Evolutionary conservation across 2,888 invertebrate species (phyloP).

Genomic region (Hirtodrosophila duncani): DNA sequence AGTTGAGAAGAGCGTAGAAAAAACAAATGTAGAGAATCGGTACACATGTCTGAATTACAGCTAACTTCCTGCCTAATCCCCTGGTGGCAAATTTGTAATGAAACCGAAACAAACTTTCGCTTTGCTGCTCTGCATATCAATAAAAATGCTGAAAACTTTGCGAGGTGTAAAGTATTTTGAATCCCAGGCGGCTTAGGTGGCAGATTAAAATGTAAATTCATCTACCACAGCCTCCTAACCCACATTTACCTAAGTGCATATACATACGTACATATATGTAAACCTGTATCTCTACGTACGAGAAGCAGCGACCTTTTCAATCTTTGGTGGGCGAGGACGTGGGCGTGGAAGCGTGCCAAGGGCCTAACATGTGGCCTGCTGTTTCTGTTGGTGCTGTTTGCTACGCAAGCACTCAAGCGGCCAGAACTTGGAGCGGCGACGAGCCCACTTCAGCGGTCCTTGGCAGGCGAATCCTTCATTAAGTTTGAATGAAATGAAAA

Average conservation of each 20-base stretch:
- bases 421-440: slow-evolving; percentile 31
- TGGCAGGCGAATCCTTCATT: slow-evolving; percentile 65
- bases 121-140: slow-evolving; percentile 32
- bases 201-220: slow-evolving; percentile 71
- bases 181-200: slow-evolving; percentile 59
- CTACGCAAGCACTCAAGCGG: slow-evolving; percentile 34
- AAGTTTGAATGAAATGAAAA: slow-evolving; percentile 70
- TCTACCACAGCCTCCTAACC: slow-evolving; percentile 32
- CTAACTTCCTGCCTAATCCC: slow-evolving; percentile 44
- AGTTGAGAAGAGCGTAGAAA: background rate
- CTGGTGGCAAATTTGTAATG: slow-evolving; percentile 59
- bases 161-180: slow-evolving; percentile 49
- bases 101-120: slow-evolving; percentile 53
- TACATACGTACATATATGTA: background rate
- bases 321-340: background rate
- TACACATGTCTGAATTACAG: slow-evolving; percentile 27
- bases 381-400: too few relatives aligned
- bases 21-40: background rate
- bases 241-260: slow-evolving; percentile 10
- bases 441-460: slow-evolving; percentile 30
- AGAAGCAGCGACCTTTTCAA: background rate
- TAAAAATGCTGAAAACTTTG: slow-evolving; percentile 16
- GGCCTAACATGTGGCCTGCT: too few relatives aligned
- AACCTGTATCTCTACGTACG: slow-evolving; percentile 7
- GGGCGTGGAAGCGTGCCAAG: slow-evolving; percentile 21